Percentiles rank a stretch among this genome's conserved stretches.
These are phyloP conservation scores for Puffinus mauretanicus DNA, from an alignment of 2,113 vertebrate species.

Conservation along the genomic window DNA sequence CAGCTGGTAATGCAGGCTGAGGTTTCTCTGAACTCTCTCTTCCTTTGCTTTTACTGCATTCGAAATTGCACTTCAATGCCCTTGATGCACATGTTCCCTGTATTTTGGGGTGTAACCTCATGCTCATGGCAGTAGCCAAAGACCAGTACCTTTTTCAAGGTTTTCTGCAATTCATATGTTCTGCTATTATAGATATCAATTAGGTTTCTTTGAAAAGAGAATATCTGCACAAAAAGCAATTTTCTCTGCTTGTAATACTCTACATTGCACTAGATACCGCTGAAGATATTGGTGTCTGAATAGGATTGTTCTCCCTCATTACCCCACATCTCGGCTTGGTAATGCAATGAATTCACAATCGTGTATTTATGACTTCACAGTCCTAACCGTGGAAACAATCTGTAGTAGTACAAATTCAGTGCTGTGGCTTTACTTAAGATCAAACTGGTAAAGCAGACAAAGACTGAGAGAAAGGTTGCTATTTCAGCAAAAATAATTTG, in stretches of 20 bases:
- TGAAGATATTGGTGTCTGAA: neutral
- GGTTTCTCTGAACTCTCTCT: neutral
- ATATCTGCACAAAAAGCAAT: neutral
- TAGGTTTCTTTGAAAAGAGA: neutral
- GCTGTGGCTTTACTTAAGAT: neutral
- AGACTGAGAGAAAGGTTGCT: neutral
- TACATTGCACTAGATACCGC: neutral
- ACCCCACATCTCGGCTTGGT: neutral
- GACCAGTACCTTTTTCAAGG: neutral
- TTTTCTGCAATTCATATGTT: neutral
- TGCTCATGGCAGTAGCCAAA: neutral
- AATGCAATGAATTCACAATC: neutral
- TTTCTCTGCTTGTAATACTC: neutral
- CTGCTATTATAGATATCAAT: neutral
- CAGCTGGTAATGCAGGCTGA: neutral
- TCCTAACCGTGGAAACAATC: neutral
- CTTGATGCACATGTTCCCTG: neutral
- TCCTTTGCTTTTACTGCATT: neutral
- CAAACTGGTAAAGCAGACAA: neutral
- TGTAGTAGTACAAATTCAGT: neutral
- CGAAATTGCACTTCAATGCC: neutral
- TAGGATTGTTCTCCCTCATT: conserved; percentile 18
- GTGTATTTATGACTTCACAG: neutral
- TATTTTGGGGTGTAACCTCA: neutral
- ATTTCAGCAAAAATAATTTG: neutral